These are phyloP conservation scores for Axis porcinus DNA, from an alignment of 2,113 vertebrate species.

Conservation along the genomic window DNA sequence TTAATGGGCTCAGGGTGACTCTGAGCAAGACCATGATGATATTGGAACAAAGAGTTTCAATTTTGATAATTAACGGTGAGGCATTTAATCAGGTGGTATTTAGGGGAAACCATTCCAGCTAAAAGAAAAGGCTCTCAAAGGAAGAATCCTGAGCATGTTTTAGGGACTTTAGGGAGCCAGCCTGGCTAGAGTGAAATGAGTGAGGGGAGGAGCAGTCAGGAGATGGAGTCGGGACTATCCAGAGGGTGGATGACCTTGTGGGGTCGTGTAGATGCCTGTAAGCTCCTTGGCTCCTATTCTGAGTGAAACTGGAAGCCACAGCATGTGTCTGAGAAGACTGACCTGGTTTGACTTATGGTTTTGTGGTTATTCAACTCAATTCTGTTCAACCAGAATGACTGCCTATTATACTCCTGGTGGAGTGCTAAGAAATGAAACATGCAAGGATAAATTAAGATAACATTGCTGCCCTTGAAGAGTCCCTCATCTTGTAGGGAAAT, in stretches of 20 bases:
- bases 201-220: neutral
- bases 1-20: neutral
- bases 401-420: neutral
- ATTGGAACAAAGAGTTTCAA: neutral
- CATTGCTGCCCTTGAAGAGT: neutral
- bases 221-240: neutral
- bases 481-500: neutral
- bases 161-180: no score
- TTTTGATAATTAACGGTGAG: neutral
- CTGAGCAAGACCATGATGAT: neutral
- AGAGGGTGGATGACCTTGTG: accelerated
- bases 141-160: neutral
- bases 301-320: neutral
- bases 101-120: neutral
- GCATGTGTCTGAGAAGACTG: neutral
- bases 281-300: neutral
- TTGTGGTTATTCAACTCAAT: neutral
- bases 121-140: neutral
- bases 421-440: neutral
- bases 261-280: accelerated
- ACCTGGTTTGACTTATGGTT: neutral
- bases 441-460: neutral
- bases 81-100: neutral
- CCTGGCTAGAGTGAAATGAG: neutral
- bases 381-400: neutral